Evolutionary conservation across 2,113 vertebrate genomes (phyloP).

Genomic region (Holacanthus passer): DNA sequence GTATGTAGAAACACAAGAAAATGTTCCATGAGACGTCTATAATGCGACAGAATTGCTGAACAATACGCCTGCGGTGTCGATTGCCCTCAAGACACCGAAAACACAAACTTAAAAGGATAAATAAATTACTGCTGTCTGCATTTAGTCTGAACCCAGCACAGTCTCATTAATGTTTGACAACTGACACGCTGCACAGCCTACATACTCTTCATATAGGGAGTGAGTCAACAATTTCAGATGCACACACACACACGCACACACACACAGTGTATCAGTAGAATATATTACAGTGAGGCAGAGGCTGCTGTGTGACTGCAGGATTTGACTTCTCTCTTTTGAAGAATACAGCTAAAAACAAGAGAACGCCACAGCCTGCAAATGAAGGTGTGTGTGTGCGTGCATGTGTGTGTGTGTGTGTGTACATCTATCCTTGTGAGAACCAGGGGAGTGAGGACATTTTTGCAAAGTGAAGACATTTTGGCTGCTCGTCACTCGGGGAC

Average conservation of each 20-base stretch:
- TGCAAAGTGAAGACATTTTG: too few species aligned
- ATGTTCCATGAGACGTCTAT: background rate
- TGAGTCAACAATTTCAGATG: constrained; percentile 30
- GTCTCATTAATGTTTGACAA: constrained; percentile 37
- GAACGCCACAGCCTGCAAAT: constrained; percentile 7
- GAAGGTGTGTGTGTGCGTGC: constrained; percentile 16
- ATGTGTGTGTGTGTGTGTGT: background rate
- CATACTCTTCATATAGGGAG: background rate
- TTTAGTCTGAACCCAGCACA: constrained; percentile 22
- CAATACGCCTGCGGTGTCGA: background rate
- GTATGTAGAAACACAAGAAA: background rate
- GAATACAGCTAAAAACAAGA: constrained; percentile 23
- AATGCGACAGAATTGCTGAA: background rate
- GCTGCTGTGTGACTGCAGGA: constrained; percentile 21
- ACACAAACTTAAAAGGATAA: constrained; percentile 7
- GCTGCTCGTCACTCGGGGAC: too few species aligned
- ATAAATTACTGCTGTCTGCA: constrained; percentile 26
- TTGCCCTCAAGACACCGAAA: background rate
- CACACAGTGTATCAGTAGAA: background rate
- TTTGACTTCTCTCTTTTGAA: constrained; percentile 29
- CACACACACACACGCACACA: constrained; percentile 6
- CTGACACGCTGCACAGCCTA: constrained; percentile 1
- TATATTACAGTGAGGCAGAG: constrained; percentile 35
- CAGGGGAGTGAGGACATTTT: too few species aligned
- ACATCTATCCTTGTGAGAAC: too few species aligned